phyloP scores from a whole-genome alignment of 2,113 vertebrate species.

The Pachycephala philippinensis region DNA sequence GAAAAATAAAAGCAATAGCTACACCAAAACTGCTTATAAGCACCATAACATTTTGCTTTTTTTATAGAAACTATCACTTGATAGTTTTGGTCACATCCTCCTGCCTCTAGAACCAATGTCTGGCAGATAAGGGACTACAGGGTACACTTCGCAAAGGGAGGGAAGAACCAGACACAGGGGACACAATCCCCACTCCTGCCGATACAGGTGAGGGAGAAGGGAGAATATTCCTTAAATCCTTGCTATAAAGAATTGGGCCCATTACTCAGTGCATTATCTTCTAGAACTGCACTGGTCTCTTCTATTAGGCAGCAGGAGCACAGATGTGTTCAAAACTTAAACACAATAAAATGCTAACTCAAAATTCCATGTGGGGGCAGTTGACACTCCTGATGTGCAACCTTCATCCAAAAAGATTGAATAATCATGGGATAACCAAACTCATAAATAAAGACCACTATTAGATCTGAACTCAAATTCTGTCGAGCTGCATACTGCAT shows the following conservation, averaged over 20 bases:
- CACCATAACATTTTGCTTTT: not conserved
- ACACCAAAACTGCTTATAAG: not conserved
- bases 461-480: not conserved
- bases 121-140: not conserved
- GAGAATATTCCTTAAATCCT: not conserved
- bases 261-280: not conserved
- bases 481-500: not conserved
- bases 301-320: not conserved
- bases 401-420: not conserved
- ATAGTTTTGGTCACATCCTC: not conserved
- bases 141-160: fast-evolving
- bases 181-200: not conserved
- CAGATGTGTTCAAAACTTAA: not conserved
- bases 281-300: not conserved
- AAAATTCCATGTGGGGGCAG: not conserved
- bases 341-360: not conserved
- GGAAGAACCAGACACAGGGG: not conserved
- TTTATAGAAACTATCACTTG: not conserved
- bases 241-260: not conserved
- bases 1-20: not conserved
- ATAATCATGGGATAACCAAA: not conserved
- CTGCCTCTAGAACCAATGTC: not conserved
- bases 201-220: not conserved
- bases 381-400: not conserved
- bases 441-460: not conserved